Base-by-base conservation (phyloP, 2,888 invertebrate genomes). In the Acanthosepion lycidas region DNA sequence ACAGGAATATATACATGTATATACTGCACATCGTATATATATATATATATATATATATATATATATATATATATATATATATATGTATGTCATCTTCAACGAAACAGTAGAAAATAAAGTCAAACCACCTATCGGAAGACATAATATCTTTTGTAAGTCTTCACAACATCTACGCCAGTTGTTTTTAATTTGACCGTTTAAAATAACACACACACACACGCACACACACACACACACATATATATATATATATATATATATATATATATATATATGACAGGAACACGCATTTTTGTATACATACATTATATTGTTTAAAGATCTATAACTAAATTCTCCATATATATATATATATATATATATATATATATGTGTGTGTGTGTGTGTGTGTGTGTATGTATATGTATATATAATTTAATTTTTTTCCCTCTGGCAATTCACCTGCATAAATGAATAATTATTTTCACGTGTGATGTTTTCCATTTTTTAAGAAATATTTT, bases 21-120 rank as follows among this genome's bases (percentile, higher is more conserved):
- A 26, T 28, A 26, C 2, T 42, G 2, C 42, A 42, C 42, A 42
- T 42, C 42, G 42, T 42, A 42, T 42, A 42, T 42, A 42, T 28
- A 64, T 28, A 64, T 26, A 64, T 28, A 64, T 28, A 64, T 5
- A 64, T 28, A n/a, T 28, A 78, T 28, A n/a, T 78, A n/a, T 78
- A n/a, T 78, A 78, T 78, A 78, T 78, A 78, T 78, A 78, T 78
- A 78, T 78, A 78, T 78, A 78, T 78, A 78, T 78, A 78, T 78
- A 78, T 78, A 78, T 78, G n/a, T 78, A 78, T 78, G n/a, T n/a
- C n/a, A n/a, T n/a, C n/a, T n/a, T n/a, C n/a, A n/a, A n/a, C n/a
- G n/a, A n/a, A n/a, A n/a, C n/a, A n/a, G n/a, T n/a, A n/a, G n/a
- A n/a, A n/a, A n/a, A n/a, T n/a, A n/a, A n/a, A n/a, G n/a, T n/a